Conservation (phyloP, 2,797 vertebrate genomes). For the Thamnophis elegans region DNA sequence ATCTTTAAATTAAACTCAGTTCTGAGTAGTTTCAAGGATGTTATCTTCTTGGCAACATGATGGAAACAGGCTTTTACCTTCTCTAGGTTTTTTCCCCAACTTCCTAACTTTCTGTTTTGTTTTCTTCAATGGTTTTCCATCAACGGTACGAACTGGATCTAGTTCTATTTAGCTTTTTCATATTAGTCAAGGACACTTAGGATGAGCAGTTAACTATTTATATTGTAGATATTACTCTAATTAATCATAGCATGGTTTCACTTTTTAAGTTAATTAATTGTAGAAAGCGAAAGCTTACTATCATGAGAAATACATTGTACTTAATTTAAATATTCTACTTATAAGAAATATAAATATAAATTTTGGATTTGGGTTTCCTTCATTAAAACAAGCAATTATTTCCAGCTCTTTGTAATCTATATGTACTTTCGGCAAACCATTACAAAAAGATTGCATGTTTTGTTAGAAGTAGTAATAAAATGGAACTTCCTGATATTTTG, state of each 20-base stretch:
- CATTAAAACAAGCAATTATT: neutral
- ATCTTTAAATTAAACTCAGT: neutral
- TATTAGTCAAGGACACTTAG: neutral
- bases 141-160: neutral
- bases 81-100: neutral
- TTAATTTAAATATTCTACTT: neutral
- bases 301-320: neutral
- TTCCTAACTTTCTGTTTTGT: neutral
- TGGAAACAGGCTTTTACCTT: neutral
- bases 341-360: neutral
- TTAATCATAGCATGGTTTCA: neutral
- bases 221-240: neutral
- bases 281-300: neutral
- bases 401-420: neutral
- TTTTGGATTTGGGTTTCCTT: neutral
- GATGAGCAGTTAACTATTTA: neutral
- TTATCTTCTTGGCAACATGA: neutral
- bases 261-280: neutral
- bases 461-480: neutral
- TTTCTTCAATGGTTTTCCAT: neutral
- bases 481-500: slow-evolving; percentile 15
- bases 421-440: neutral
- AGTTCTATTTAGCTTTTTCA: neutral
- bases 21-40: neutral
- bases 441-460: neutral